Evolutionary conservation across 92 coral and sea anemone species (phyloP), one percentile per base, ranked within the genome.

Genomic region (Micromussa lordhowensis): DNA sequence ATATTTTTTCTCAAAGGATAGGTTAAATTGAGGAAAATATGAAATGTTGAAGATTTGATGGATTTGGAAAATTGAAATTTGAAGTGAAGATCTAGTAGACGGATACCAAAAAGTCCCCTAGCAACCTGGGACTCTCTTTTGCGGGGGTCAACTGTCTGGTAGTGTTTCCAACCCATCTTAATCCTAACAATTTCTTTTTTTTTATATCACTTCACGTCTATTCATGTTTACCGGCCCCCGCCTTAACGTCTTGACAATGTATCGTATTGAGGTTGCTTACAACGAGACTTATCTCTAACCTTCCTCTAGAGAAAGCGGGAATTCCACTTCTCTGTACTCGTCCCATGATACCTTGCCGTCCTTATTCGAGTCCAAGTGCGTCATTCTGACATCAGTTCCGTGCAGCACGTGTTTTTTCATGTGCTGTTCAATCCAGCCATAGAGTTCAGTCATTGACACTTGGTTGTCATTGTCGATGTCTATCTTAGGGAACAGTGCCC

Each of bases 261-360:
- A 44, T 44, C 51, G 51, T 44, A 6, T 24, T 61, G 28, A 24
- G 16, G 7, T 24, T 21, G n/a, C 15, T 24, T 0, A 14, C 18
- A 51, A 82, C 35, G 59, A 38, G 30, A 49, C 31, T 17, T 12
- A 26, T 83, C 51, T 79, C 85, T 81, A 44, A 66, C 91, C 92
- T 32, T 84, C 57, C 76, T 64, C 81, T 13, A 18, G n/a, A 26
- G 77, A 80, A 26, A 81, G 81, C 28, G 70, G 78, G 74, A 21
- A 88, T 54, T 84, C 90, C 38, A 55, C 86, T 13, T 59, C 70
- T 0, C 22, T 80, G 87, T 86, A 91, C 72, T 95, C 98, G 31
- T 90, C 95, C 92, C 91, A 92, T 48, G 95, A 87, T 12, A 92
- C 93, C 83, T 95, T 95, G 82, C 93, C 96, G 74, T 95, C 96